Base-by-base conservation (phyloP, 2,113 vertebrate genomes). In the Trichechus manatus region DNA sequence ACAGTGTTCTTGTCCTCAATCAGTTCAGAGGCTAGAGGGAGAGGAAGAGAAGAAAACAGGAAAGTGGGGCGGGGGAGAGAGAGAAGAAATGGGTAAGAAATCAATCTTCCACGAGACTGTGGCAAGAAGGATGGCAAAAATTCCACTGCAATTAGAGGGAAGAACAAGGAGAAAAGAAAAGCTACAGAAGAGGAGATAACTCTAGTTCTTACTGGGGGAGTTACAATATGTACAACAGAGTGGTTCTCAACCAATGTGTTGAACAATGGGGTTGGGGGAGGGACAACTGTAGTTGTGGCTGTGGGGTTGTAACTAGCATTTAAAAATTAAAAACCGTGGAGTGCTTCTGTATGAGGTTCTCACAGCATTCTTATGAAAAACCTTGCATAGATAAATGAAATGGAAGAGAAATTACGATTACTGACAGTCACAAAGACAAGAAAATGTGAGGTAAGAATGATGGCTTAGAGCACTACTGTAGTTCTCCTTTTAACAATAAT, bases 41-140 rank as follows among this genome's bases (percentile, higher is more conserved):
- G 6, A 44, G 22, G 15, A 13, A 20, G n/a, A 79, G 31, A 47
- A 17, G 13, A 25, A 70, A 25, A n/a, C 15, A 44, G 66, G 36
- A 0, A 13, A 22, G 23, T 1, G 1, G 17, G 1, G 13, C 3
- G 4, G 5, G 36, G 13, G 27, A 56, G 8, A 27, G 5, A 2
- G 3, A 15, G 5, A 20, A 20, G 66, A 27, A 44, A 72, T 23
- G 31, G 50, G 47, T 14, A 31, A 31, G 3, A 64, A 64, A 56
- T n/a, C 27, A 63, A 42, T 9, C 1, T 81, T 22, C 6, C n/a
- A 74, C 8, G n/a, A 87, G 23, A 66, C 27, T 36, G 7, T 64
- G 47, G 6, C 9, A 63, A 47, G 22, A 64, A 36, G 70, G 9
- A 63, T 25, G 27, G 50, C 10, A 42, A 11, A 10, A 93, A 64